A percentile compares a stretch with the other conserved stretches of the same genome.
Evolutionary conservation across 2,113 vertebrate genomes (phyloP).

Genomic region (Eclectus roratus): DNA sequence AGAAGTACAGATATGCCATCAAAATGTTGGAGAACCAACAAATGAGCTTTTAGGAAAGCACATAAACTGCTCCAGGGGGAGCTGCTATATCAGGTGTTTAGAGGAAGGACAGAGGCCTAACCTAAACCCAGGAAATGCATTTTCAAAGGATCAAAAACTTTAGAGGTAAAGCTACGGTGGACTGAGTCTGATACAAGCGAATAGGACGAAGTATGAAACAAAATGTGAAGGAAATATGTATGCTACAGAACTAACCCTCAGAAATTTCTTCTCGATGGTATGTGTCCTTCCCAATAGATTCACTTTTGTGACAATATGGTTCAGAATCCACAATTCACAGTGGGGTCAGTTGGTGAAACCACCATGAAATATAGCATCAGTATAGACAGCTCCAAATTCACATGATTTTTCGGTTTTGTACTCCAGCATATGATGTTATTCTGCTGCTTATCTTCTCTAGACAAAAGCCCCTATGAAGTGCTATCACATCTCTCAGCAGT

Average conservation of each 20-base stretch:
- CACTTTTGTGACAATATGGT: neutral
- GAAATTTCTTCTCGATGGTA: rapidly evolving
- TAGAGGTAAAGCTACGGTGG: neutral
- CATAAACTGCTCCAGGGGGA: neutral
- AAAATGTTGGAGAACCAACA: neutral
- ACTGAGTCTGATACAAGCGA: neutral
- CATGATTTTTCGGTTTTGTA: neutral
- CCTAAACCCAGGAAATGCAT: neutral
- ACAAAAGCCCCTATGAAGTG: neutral
- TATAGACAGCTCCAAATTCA: neutral
- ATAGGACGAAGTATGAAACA: neutral
- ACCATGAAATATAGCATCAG: neutral
- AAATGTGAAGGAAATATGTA: neutral
- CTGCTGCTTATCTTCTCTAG: neutral
- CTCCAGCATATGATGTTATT: neutral
- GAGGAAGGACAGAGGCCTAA: neutral
- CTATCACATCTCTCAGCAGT: neutral
- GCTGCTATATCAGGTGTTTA: neutral
- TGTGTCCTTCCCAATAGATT: neutral
- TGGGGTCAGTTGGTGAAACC: neutral
- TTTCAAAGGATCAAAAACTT: neutral
- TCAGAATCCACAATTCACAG: neutral
- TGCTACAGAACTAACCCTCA: neutral
- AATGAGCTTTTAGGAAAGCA: neutral
- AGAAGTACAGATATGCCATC: neutral